Evolutionary conservation across 2,797 vertebrate genomes (phyloP).

Genomic region (Urocyon cinereoargenteus): DNA sequence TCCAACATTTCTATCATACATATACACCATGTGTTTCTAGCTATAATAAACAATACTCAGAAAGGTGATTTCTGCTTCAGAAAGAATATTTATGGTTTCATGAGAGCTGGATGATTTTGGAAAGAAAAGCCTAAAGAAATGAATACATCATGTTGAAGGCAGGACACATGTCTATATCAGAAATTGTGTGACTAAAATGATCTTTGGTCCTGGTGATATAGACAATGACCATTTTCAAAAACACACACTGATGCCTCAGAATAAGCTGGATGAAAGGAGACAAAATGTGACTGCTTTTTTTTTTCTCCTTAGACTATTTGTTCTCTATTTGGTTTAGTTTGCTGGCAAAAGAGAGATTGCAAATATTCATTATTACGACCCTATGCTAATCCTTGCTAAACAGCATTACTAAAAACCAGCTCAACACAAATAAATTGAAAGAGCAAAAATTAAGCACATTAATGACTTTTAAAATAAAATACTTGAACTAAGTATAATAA

Average conservation of each 20-base stretch:
- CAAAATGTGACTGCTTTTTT: background rate
- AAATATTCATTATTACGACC: background rate
- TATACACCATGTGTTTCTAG: background rate
- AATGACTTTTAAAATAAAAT: slow-evolving; percentile 19
- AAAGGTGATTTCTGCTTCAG: background rate
- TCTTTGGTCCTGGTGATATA: background rate
- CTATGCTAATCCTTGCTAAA: background rate
- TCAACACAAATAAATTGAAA: slow-evolving; percentile 12
- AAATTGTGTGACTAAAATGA: background rate
- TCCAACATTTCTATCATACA: background rate
- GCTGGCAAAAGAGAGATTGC: background rate
- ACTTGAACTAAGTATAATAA: background rate
- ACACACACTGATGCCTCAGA: background rate
- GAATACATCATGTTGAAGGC: background rate
- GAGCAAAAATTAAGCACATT: background rate
- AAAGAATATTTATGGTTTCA: background rate
- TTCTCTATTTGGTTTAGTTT: background rate
- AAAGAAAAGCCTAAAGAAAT: background rate
- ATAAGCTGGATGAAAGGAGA: background rate
- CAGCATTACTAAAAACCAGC: background rate
- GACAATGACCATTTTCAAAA: background rate
- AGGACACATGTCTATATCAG: background rate
- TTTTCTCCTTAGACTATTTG: background rate
- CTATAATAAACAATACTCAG: background rate
- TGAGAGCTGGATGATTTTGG: background rate